phyloP scores from a whole-genome alignment of 2,888 invertebrate species.

The Plusia festucae region DNA sequence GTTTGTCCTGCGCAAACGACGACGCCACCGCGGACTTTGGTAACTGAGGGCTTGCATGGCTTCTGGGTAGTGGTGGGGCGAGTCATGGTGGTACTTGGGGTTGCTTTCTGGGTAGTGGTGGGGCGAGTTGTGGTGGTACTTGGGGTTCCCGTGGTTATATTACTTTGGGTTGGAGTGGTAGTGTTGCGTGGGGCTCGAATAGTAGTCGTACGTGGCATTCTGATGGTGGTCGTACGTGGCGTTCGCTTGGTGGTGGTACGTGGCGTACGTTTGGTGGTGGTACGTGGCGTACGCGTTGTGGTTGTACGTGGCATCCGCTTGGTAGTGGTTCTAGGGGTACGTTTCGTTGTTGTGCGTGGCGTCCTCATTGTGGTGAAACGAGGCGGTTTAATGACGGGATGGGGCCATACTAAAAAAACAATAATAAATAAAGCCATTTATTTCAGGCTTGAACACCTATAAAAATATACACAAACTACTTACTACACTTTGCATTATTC shows the following conservation, averaged over 20 bases:
- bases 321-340: neutral
- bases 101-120: conserved; percentile 9
- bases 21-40: conserved; percentile 72
- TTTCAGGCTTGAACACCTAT: too few species aligned
- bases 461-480: too few species aligned
- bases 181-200: neutral
- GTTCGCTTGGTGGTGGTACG: neutral
- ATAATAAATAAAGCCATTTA: too few species aligned
- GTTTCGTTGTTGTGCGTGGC: neutral
- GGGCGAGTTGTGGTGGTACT: neutral
- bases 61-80: conserved; percentile 5
- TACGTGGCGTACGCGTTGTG: neutral
- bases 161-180: too few species aligned
- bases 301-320: neutral
- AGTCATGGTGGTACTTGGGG: neutral
- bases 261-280: neutral
- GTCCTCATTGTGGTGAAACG: neutral
- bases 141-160: too few species aligned
- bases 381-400: neutral
- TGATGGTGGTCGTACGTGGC: neutral
- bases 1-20: conserved; percentile 84
- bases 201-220: neutral
- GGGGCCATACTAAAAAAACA: neutral
- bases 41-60: conserved; percentile 70
- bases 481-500: too few species aligned